Evolutionary conservation across 2,797 vertebrate genomes (phyloP).

Genomic region (Tympanoctomys barrerae): DNA sequence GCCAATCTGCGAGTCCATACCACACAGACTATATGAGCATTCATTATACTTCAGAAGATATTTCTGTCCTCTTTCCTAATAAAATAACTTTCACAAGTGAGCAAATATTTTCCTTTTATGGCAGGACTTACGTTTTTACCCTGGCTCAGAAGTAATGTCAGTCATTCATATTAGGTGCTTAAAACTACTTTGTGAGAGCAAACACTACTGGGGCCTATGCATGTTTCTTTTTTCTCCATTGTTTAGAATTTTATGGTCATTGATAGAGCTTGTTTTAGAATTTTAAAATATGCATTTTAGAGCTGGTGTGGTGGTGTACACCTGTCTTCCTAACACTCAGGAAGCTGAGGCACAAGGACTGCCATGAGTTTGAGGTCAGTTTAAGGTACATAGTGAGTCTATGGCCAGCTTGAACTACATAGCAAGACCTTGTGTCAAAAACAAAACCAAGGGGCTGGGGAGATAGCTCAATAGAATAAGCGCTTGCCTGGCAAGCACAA

Average conservation of each 20-base stretch:
- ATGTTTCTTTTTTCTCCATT: not conserved
- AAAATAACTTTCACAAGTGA: not conserved
- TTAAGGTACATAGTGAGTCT: not conserved
- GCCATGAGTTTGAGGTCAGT: not conserved
- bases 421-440: not conserved
- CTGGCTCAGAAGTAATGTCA: not conserved
- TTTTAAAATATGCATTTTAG: not conserved
- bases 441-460: no score
- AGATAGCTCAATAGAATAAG: no score
- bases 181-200: not conserved
- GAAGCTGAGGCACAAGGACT: not conserved
- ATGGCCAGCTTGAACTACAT: not conserved
- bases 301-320: not conserved
- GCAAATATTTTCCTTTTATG: not conserved
- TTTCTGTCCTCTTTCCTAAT: conserved; percentile 34
- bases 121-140: conserved; percentile 14
- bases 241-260: not conserved
- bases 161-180: not conserved
- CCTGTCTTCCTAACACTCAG: not conserved
- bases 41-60: not conserved
- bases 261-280: not conserved
- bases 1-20: not conserved
- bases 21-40: not conserved
- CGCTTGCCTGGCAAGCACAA: no score
- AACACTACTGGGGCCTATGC: not conserved